Percentiles rank a stretch among this genome's conserved stretches.
Conservation (phyloP, 2,113 vertebrate genomes). For the Paramisgurnus dabryanus region DNA sequence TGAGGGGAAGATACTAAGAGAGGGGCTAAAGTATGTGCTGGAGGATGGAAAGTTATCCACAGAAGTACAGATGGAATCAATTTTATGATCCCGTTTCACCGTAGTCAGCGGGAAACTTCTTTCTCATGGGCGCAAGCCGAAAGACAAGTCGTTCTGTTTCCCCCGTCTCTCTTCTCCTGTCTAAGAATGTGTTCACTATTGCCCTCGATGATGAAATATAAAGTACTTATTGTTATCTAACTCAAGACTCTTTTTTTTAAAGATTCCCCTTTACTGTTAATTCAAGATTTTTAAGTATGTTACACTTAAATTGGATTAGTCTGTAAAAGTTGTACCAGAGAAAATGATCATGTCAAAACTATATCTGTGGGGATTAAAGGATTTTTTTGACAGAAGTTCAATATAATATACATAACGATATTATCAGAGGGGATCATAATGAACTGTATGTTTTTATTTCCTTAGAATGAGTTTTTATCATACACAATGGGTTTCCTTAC, state of each 20-base stretch:
- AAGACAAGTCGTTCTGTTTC: background rate
- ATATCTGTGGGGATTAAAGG: too few species aligned
- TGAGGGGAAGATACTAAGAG: background rate
- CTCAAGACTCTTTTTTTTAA: background rate
- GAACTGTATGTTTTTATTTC: too few species aligned
- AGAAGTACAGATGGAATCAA: conserved; percentile 72
- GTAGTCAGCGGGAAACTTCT: conserved; percentile 67
- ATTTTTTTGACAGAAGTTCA: too few species aligned
- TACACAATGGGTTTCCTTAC: too few species aligned
- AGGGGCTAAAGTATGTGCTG: conserved; percentile 33
- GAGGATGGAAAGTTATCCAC: conserved; percentile 66
- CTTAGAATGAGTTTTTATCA: too few species aligned
- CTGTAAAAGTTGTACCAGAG: too few species aligned
- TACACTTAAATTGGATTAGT: too few species aligned
- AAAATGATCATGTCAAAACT: too few species aligned
- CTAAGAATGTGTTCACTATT: background rate
- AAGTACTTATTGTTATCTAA: background rate
- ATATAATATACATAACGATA: too few species aligned
- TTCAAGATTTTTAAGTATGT: too few species aligned
- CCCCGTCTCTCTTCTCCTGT: background rate
- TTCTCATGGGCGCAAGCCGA: conserved; percentile 28
- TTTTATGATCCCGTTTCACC: conserved; percentile 72
- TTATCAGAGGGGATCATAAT: too few species aligned
- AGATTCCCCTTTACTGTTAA: too few species aligned
- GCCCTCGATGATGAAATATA: background rate